These are phyloP conservation scores for Neostethus bicornis DNA, from an alignment of 2,797 vertebrate species.

Conservation along the genomic window DNA sequence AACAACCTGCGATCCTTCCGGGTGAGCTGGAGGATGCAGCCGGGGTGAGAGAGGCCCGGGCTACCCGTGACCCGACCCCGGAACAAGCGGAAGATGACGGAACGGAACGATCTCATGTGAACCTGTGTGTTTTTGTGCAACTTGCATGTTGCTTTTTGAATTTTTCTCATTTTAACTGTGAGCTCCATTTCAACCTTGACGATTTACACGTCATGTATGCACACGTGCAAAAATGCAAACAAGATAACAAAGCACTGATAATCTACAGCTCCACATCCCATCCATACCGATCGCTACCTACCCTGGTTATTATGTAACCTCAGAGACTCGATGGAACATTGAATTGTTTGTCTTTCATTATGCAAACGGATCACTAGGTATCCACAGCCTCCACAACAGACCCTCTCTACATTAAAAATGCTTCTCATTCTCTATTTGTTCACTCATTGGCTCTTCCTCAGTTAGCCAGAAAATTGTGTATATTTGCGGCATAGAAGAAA, in stretches of 20 bases:
- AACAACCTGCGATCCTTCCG: too few species aligned
- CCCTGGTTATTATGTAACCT: constrained; percentile 28
- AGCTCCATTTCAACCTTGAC: constrained; percentile 41
- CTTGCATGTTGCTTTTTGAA: constrained; percentile 13
- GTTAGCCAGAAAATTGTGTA: too few species aligned
- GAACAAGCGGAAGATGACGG: too few species aligned
- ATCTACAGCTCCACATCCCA: constrained; percentile 26
- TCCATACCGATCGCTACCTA: constrained; percentile 31
- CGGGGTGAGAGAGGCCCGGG: too few species aligned
- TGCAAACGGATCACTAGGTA: constrained; percentile 29
- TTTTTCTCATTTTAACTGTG: constrained; percentile 47
- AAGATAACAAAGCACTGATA: constrained; percentile 19
- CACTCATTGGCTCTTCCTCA: constrained; percentile 14
- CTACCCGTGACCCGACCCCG: too few species aligned
- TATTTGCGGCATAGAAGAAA: too few species aligned
- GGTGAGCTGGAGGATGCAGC: too few species aligned
- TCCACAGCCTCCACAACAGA: constrained; percentile 21
- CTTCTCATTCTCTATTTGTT: constrained; percentile 16
- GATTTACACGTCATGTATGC: constrained; percentile 28
- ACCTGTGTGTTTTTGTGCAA: neutral
- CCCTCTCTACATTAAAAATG: constrained; percentile 15
- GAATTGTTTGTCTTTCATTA: constrained; percentile 26
- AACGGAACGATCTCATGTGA: constrained; percentile 36
- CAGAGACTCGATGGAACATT: constrained; percentile 21
- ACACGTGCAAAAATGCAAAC: constrained; percentile 6